These are phyloP conservation scores for Vanacampus margaritifer DNA, from an alignment of 2,113 vertebrate genomes.

Conservation along the genomic window DNA sequence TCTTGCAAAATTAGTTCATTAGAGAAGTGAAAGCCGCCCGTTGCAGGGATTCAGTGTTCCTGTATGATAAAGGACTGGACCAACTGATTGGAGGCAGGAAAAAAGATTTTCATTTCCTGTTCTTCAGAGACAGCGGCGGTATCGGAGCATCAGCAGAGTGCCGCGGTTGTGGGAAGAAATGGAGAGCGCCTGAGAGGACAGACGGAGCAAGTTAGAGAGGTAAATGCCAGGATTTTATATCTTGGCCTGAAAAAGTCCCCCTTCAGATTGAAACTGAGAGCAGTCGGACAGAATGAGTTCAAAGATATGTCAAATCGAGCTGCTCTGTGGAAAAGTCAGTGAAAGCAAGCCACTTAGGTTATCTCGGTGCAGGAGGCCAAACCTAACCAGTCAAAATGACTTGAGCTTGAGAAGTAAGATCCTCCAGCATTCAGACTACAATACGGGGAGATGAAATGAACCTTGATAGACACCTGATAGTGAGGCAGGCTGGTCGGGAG, in stretches of 20 bases:
- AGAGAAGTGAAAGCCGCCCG: slow-evolving; percentile 47
- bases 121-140: slow-evolving; percentile 55
- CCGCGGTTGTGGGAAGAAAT: slow-evolving; percentile 21
- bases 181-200: slow-evolving; percentile 30
- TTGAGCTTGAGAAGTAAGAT: neutral
- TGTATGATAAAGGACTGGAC: slow-evolving; percentile 58
- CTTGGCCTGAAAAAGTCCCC: slow-evolving; percentile 14
- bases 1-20: slow-evolving; percentile 67
- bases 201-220: slow-evolving; percentile 31
- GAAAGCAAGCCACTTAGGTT: slow-evolving; percentile 12
- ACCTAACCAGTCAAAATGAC: neutral
- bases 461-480: slow-evolving; percentile 47
- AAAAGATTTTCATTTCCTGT: slow-evolving; percentile 69
- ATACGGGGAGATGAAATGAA: slow-evolving; percentile 51
- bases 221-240: slow-evolving; percentile 61
- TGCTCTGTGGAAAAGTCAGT: slow-evolving; percentile 23
- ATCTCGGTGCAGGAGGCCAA: slow-evolving; percentile 8
- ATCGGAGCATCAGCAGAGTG: slow-evolving; percentile 55
- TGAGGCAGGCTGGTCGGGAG: slow-evolving; percentile 38
- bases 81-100: slow-evolving; percentile 33
- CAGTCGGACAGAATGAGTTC: slow-evolving; percentile 22
- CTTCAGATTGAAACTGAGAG: slow-evolving; percentile 23
- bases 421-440: slow-evolving; percentile 3
- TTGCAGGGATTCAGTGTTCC: slow-evolving; percentile 39
- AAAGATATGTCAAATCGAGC: slow-evolving; percentile 55